These are phyloP conservation scores for Stigmatopora argus DNA, from an alignment of 2,113 vertebrate species.

Conservation along the genomic window DNA sequence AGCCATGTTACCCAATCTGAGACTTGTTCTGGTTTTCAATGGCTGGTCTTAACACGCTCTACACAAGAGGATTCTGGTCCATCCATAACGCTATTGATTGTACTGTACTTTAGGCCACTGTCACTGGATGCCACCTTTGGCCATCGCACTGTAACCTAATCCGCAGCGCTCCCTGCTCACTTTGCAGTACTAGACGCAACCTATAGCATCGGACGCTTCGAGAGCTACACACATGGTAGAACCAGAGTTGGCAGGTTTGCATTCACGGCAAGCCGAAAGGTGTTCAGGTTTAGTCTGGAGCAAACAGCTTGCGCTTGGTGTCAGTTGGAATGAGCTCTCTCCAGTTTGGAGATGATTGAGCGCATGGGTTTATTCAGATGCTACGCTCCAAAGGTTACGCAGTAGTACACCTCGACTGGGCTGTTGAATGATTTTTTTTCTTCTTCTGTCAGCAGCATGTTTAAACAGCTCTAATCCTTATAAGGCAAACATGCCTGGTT, in stretches of 20 bases:
- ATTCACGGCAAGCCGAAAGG: too few relatives aligned
- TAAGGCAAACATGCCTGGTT: slow-evolving; percentile 4
- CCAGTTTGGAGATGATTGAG: background rate
- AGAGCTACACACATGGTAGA: too few relatives aligned
- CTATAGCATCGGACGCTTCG: background rate
- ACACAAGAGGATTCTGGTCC: background rate
- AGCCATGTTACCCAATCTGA: slow-evolving; percentile 43
- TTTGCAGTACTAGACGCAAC: slow-evolving; percentile 11
- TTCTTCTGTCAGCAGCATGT: slow-evolving; percentile 4
- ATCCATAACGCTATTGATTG: slow-evolving; percentile 12
- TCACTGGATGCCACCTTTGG: slow-evolving; percentile 19
- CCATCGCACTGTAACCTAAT: slow-evolving; percentile 23
- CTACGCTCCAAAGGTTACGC: slow-evolving; percentile 2
- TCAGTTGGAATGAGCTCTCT: background rate
- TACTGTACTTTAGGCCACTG: slow-evolving; percentile 3
- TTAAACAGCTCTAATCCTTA: slow-evolving; percentile 9
- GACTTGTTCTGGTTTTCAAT: slow-evolving; percentile 13
- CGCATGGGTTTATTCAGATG: background rate
- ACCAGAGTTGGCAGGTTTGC: too few relatives aligned
- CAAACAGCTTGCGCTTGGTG: too few relatives aligned
- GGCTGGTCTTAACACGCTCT: background rate
- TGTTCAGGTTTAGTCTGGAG: too few relatives aligned
- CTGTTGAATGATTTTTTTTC: background rate
- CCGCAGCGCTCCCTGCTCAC: slow-evolving; percentile 29
- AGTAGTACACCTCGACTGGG: slow-evolving; percentile 8